Base-by-base conservation (phyloP, 1,140 invertebrate genomes). In the Drosophila grimshawi region DNA sequence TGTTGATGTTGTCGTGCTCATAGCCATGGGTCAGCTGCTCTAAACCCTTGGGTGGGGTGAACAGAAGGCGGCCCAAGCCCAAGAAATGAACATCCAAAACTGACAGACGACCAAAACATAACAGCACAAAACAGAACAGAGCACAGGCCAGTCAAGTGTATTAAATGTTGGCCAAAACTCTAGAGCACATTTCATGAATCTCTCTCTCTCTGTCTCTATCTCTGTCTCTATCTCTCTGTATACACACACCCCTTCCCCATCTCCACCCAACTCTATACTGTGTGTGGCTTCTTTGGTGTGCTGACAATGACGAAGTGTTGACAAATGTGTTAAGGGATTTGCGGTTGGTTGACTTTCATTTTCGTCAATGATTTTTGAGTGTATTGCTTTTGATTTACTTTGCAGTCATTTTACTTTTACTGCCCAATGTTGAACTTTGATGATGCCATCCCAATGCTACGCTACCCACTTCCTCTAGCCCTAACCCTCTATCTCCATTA, bases 271-370 rank as follows among this genome's bases (percentile, higher is more conserved):
- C n/a, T 48, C 57, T 8, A 5, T 7, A 30, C 5, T 10, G 5
- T 32, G 2, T 49, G 27, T 41, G 19, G 67, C 43, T 43, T n/a
- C 37, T 32, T 70, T 37, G 33, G 39, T 65, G 61, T 83, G 63
- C 61, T 78, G 86, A 91, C 88, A 90, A 85, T 86, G 88, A 91
- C 81, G 82, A 90, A 91, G 88, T 90, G 88, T 91, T 91, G 88
- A 91, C 86, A 91, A 91, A 91, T 91, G 82, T 90, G 88, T 86
- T 86, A 77, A 77, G 82, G 88, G 88, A 91, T 91, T 91, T 91
- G 88, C 82, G 88, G 88, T 90, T 72, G 80, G 75, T 73, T 86
- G 81, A 71, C 59, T 70, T 71, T 70, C 67, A 41, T 68, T 71
- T 57, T 68, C 74, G 76, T 74, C 57, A 76, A 86, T 86, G 81